A percentile compares a stretch with the other conserved stretches of the same genome.
Conservation (phyloP, 2,888 invertebrate species). For the Drosophila maculinotata region DNA sequence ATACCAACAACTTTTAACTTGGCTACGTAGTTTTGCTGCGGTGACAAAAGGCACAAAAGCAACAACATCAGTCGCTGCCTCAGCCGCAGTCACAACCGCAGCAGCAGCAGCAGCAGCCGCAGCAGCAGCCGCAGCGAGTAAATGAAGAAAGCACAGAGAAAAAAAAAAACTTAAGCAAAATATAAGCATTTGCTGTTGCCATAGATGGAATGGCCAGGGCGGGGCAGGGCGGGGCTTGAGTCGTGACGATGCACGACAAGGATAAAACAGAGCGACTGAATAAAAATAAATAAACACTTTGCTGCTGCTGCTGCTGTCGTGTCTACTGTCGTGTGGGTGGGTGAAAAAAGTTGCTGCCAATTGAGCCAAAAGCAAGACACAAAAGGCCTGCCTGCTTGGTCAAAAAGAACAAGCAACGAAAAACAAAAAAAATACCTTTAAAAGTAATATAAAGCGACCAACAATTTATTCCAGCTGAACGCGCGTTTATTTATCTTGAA, state of each 20-base stretch:
- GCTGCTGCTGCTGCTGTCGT: not conserved
- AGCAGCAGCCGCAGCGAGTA: conserved; percentile 13
- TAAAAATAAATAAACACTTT: conserved; percentile 38
- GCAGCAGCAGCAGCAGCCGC: conserved; percentile 9
- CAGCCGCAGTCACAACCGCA: conserved; percentile 1
- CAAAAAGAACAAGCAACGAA: conserved; percentile 19
- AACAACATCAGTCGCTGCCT: too few relatives aligned
- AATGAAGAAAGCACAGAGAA: conserved; percentile 11
- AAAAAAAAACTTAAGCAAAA: conserved; percentile 11
- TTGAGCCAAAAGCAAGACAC: conserved; percentile 27
- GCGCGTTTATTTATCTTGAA: conserved; percentile 14
- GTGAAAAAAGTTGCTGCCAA: conserved; percentile 22
- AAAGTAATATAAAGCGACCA: conserved; percentile 17
- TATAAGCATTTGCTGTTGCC: conserved; percentile 10
- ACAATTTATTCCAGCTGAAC: conserved; percentile 19
- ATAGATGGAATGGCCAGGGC: not conserved
- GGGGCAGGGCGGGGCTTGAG: not conserved
- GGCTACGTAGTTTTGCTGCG: conserved; percentile 4
- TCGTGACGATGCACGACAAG: conserved; percentile 45
- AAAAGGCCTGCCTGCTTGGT: conserved; percentile 5
- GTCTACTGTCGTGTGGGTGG: not conserved
- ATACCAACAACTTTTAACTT: conserved; percentile 17
- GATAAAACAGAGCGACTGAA: conserved; percentile 48
- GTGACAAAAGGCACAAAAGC: too few relatives aligned
- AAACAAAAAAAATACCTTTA: conserved; percentile 7